Percentiles rank a stretch among this genome's conserved stretches.
These are phyloP conservation scores for Chrysolina oricalcia DNA, from an alignment of 2,888 invertebrate genomes.

Conservation along the genomic window DNA sequence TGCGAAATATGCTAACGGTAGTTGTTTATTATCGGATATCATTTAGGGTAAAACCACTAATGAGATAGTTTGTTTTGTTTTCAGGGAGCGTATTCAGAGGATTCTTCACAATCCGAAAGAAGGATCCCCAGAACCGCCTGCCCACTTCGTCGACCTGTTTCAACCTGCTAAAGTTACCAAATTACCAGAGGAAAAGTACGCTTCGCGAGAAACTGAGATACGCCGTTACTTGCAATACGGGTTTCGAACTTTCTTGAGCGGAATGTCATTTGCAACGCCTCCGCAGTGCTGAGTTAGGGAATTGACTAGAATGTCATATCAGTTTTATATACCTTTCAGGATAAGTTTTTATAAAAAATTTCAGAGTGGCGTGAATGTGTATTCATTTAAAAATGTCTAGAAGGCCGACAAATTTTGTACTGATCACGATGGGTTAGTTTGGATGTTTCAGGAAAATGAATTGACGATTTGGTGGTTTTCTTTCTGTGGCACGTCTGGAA, in stretches of 20 bases:
- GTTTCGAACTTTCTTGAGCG: slow-evolving; percentile 96
- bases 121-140: slow-evolving; percentile 93
- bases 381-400: neutral
- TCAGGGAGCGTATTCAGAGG: slow-evolving; percentile 96
- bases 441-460: neutral
- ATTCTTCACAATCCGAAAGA: slow-evolving; percentile 97
- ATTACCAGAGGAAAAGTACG: slow-evolving; percentile 97
- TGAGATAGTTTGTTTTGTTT: slow-evolving; percentile 53
- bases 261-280: neutral
- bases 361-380: neutral
- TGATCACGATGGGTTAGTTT: neutral
- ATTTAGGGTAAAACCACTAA: no score
- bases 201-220: slow-evolving; percentile 96
- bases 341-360: slow-evolving; percentile 42
- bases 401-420: neutral
- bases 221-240: slow-evolving; percentile 97
- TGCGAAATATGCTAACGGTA: no score
- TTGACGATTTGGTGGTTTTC: neutral
- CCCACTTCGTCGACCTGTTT: slow-evolving; percentile 99
- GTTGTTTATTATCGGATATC: no score
- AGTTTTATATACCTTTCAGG: slow-evolving; percentile 45
- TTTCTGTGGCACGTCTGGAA: no score
- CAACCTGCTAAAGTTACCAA: slow-evolving; percentile 97
- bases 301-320: slow-evolving; percentile 51
- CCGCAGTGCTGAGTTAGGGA: slow-evolving; percentile 32